Evolutionary conservation across 2,113 vertebrate genomes (phyloP).

Genomic region (Eurypyga helias): DNA sequence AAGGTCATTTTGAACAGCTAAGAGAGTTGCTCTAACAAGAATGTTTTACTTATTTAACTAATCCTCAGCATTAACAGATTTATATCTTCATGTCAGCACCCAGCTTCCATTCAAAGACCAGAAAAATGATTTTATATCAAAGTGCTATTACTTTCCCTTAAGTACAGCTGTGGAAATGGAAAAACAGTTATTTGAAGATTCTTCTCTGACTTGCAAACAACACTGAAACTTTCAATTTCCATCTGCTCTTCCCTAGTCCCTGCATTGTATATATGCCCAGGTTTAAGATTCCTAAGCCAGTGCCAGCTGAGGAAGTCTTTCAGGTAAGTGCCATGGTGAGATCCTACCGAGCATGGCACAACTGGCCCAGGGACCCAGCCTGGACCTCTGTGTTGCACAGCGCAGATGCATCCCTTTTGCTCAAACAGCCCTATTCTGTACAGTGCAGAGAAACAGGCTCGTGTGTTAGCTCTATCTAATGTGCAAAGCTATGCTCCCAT

Average conservation of each 20-base stretch:
- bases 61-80: conserved; percentile 6
- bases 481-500: neutral
- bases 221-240: neutral
- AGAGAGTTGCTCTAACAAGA: neutral
- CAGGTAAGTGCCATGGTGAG: neutral
- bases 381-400: fast-evolving
- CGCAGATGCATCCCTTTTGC: neutral
- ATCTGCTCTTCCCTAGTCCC: neutral
- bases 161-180: neutral
- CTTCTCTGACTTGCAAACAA: neutral
- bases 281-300: neutral
- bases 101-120: neutral
- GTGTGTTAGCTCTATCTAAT: neutral
- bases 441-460: neutral
- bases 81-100: neutral
- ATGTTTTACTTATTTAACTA: conserved; percentile 41
- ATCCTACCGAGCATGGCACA: neutral
- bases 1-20: neutral
- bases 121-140: neutral
- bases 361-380: neutral
- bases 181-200: neutral
- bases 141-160: neutral
- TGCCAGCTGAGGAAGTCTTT: neutral
- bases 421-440: neutral
- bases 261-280: neutral